Conservation (phyloP, 2,888 invertebrate species). For the Sthenelais limicola region DNA sequence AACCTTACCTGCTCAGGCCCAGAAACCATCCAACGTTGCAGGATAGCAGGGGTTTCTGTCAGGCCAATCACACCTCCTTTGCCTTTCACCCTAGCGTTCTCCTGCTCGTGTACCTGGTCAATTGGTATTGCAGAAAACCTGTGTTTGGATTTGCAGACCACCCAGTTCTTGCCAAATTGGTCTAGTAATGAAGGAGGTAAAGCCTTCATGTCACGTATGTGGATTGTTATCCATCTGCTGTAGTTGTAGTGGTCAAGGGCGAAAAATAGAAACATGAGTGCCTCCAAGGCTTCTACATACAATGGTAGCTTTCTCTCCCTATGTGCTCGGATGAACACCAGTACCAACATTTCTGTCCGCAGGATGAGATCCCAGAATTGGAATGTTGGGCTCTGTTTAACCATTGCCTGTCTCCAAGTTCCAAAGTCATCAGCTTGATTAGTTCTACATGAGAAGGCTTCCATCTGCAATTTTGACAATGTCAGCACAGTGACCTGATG, state of each 20-base stretch:
- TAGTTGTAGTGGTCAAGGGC: constrained; percentile 42
- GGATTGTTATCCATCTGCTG: too few species aligned
- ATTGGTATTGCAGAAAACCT: too few species aligned
- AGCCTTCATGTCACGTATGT: too few species aligned
- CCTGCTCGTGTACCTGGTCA: too few species aligned
- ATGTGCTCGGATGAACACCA: constrained; percentile 37
- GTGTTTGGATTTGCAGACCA: too few species aligned
- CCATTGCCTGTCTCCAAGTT: too few species aligned
- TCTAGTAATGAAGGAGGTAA: background rate
- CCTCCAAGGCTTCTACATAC: constrained; percentile 27
- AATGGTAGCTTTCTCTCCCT: constrained; percentile 30
- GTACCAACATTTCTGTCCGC: constrained; percentile 5
- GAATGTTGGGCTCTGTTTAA: constrained; percentile 1
- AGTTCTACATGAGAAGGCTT: background rate
- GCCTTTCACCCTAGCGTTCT: too few species aligned
- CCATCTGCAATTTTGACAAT: background rate
- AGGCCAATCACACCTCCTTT: background rate
- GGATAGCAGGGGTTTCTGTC: constrained; percentile 2
- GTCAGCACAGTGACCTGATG: too few species aligned
- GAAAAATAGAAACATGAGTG: constrained; percentile 39
- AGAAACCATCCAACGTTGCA: background rate
- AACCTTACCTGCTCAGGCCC: background rate
- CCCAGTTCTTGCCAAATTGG: too few species aligned
- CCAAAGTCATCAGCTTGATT: background rate
- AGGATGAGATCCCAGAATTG: background rate